Conservation (phyloP, 2,113 vertebrate species). For the Micromys minutus region DNA sequence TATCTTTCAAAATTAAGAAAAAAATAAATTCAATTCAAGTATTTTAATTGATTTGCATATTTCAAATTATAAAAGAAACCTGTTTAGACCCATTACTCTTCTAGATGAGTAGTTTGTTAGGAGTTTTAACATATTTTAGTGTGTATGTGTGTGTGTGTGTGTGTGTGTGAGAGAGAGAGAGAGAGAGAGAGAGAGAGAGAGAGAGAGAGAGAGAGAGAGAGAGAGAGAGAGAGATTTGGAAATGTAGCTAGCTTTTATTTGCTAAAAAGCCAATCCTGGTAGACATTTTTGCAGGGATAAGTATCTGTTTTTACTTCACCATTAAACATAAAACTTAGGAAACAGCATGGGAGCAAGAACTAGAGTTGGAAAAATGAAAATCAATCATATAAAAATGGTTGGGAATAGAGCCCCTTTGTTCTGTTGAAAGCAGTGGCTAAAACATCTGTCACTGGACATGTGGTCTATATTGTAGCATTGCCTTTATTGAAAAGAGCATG, state of each 20-base stretch:
- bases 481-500: background rate
- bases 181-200: no score
- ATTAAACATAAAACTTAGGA: no score
- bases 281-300: no score
- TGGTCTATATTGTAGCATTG: background rate
- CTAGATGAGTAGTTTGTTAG: background rate
- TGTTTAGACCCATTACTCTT: background rate
- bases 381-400: no score
- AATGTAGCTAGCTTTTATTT: no score
- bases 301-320: no score
- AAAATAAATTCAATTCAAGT: constrained; percentile 25
- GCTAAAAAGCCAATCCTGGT: no score
- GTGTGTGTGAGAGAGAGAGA: no score
- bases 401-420: background rate
- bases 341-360: no score
- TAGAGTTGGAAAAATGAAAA: background rate
- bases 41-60: background rate
- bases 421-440: constrained; percentile 3
- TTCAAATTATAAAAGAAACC: background rate
- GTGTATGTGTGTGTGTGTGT: background rate
- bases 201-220: no score
- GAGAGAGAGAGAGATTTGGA: no score
- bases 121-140: background rate
- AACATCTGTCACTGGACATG: background rate
- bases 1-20: background rate